Evolutionary conservation across 92 coral and sea anemone species (phyloP).

Genomic region (Micromussa lordhowensis): DNA sequence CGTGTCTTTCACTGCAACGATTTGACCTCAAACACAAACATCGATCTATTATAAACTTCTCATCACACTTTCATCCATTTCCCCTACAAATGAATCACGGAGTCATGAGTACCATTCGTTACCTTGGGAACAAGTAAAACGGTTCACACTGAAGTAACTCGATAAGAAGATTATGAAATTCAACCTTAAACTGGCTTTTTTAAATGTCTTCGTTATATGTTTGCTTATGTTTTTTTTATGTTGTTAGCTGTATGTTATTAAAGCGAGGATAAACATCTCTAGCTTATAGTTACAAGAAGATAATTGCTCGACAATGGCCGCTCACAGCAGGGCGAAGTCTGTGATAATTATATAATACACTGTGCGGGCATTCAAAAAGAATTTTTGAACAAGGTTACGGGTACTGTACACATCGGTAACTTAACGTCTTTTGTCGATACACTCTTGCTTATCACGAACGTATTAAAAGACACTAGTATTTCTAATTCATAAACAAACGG

Average conservation of each 20-base stretch:
- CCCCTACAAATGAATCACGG: neutral
- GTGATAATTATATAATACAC: neutral
- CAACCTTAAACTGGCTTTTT: neutral
- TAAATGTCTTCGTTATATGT: neutral
- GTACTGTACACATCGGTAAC: neutral
- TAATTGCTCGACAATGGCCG: neutral
- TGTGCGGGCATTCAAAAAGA: neutral
- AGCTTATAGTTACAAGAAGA: neutral
- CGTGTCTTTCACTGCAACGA: neutral
- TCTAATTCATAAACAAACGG: slow-evolving; percentile 8
- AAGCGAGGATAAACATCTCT: neutral
- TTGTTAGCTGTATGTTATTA: neutral
- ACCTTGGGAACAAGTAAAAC: neutral
- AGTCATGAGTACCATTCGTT: neutral
- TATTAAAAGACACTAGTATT: neutral
- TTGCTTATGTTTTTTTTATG: neutral
- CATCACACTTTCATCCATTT: neutral
- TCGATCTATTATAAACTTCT: neutral
- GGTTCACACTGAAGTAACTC: neutral
- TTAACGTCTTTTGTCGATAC: neutral
- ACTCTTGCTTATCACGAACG: neutral
- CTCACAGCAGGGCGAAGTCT: neutral
- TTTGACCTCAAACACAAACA: slow-evolving; percentile 4
- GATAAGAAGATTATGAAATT: slow-evolving; percentile 4
- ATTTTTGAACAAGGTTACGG: neutral